Evolutionary conservation across 2,113 vertebrate species (phyloP).

Genomic region (Apistogramma diplotaenia): DNA sequence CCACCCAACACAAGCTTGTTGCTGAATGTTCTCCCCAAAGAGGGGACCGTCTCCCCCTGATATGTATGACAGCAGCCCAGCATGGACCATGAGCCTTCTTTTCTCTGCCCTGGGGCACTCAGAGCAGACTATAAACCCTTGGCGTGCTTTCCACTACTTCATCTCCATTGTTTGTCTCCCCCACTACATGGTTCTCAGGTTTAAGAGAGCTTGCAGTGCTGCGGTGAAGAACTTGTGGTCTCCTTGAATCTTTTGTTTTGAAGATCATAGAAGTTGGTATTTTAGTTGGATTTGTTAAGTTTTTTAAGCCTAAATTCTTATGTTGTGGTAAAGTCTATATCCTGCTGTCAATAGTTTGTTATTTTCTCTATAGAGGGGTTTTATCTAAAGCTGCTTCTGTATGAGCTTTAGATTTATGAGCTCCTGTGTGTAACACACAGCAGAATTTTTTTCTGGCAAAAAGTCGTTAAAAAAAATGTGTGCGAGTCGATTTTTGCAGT

Average conservation of each 20-base stretch:
- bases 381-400: neutral
- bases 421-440: neutral
- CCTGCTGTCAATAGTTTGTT: slow-evolving; percentile 11
- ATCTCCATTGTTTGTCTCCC: slow-evolving; percentile 56
- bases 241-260: slow-evolving; percentile 57
- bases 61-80: slow-evolving; percentile 48
- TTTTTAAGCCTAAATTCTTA: slow-evolving; percentile 1
- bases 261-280: slow-evolving; percentile 31
- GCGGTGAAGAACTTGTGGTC: slow-evolving; percentile 31
- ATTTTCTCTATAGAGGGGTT: neutral
- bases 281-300: slow-evolving; percentile 20
- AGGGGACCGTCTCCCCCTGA: slow-evolving; percentile 34
- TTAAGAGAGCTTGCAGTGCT: slow-evolving; percentile 34
- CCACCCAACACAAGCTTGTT: slow-evolving; percentile 42
- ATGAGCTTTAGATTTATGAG: slow-evolving; percentile 2
- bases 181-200: slow-evolving; percentile 48
- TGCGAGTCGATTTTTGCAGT: neutral
- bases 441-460: neutral
- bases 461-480: neutral
- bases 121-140: slow-evolving; percentile 68
- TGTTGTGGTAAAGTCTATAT: slow-evolving; percentile 15
- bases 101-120: slow-evolving; percentile 49
- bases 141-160: slow-evolving; percentile 64
- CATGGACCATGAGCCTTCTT: slow-evolving; percentile 39
- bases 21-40: slow-evolving; percentile 52